Percentiles rank a stretch among this genome's conserved stretches.
These are phyloP conservation scores for Astyanax mexicanus DNA, from an alignment of 2,797 vertebrate genomes.

Conservation along the genomic window DNA sequence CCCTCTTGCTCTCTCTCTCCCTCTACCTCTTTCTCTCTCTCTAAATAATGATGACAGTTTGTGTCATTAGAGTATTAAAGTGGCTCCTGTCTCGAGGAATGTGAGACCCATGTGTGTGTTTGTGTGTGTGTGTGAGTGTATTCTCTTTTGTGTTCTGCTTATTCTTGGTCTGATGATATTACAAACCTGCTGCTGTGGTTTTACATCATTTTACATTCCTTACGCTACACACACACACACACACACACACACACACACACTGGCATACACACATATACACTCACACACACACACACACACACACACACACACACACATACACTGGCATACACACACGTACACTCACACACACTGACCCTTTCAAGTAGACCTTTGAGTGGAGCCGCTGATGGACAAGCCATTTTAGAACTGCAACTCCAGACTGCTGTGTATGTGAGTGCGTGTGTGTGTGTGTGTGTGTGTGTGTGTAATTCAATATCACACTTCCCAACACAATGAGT, in stretches of 20 bases:
- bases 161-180: conserved; percentile 48
- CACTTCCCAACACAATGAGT: conserved; percentile 41
- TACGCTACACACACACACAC: conserved; percentile 12
- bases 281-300: conserved; percentile 21
- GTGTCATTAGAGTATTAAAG: conserved; percentile 59
- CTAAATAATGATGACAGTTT: conserved; percentile 55
- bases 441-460: conserved; percentile 18
- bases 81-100: conserved; percentile 59
- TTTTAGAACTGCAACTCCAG: conserved; percentile 26
- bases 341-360: conserved; percentile 24
- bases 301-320: conserved; percentile 29
- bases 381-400: conserved; percentile 32
- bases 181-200: conserved; percentile 45
- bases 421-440: conserved; percentile 29
- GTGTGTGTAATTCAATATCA: conserved; percentile 34
- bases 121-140: no score
- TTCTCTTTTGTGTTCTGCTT: conserved; percentile 33
- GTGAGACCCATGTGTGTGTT: conserved; percentile 36
- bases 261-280: conserved; percentile 27
- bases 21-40: conserved; percentile 26
- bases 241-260: conserved; percentile 20
- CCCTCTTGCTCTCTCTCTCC: conserved; percentile 24
- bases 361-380: conserved; percentile 27
- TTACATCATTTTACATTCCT: conserved; percentile 47
- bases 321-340: conserved; percentile 28